Conservation (phyloP, 2,888 invertebrate genomes). For the Lycocerus yunnanus region DNA sequence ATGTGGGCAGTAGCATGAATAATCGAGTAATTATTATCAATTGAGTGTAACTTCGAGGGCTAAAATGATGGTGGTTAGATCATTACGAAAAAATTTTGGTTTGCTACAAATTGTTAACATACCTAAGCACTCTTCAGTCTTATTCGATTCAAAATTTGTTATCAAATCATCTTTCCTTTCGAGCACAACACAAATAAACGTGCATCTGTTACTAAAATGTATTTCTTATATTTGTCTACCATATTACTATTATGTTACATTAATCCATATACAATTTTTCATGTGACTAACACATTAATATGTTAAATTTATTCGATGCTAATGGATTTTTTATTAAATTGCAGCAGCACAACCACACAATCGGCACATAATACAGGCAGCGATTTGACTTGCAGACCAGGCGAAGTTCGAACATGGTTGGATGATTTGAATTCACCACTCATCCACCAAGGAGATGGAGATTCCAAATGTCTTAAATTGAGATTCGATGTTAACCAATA, state of each 20-base stretch:
- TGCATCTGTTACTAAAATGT: background rate
- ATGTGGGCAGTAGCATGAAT: background rate
- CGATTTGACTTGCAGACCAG: slow-evolving; percentile 59
- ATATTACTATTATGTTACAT: background rate
- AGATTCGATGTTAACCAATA: slow-evolving; percentile 98
- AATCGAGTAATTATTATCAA: background rate
- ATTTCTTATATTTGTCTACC: background rate
- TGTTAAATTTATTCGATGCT: background rate
- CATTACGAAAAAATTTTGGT: background rate
- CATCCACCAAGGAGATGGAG: slow-evolving; percentile 86
- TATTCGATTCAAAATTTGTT: too few relatives aligned
- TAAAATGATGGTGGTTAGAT: background rate
- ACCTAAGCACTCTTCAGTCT: background rate
- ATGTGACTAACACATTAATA: background rate
- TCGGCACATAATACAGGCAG: slow-evolving; percentile 62
- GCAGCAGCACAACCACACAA: slow-evolving; percentile 67
- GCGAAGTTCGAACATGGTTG: slow-evolving; percentile 70
- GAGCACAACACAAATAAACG: background rate
- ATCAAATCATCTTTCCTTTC: background rate
- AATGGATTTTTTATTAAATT: slow-evolving; percentile 1
- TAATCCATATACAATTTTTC: background rate
- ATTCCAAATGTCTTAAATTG: slow-evolving; percentile 91
- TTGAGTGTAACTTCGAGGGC: background rate
- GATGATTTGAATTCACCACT: slow-evolving; percentile 90
- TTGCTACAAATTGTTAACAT: background rate